Base-by-base conservation (phyloP, 2,888 invertebrate species). In the Drosophila kambysellisi region DNA sequence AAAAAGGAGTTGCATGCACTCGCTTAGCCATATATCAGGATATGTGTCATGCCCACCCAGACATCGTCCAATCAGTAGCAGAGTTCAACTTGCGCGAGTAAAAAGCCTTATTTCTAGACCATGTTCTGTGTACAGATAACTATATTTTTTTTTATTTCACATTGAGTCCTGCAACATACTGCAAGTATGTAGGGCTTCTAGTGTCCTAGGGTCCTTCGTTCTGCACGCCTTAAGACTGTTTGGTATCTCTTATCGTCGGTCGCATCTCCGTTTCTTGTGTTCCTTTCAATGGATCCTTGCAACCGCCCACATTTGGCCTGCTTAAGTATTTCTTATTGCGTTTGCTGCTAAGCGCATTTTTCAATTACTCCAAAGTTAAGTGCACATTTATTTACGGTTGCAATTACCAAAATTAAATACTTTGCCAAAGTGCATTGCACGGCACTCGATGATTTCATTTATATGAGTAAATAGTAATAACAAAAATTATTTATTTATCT, bases 21-120 rank as follows among this genome's bases (percentile, higher is more conserved):
- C 56, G 37, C 56, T 39, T 56, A 74, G 77, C 80, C 79, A 87
- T 91, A 91, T 88, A 90, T 91, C 82, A 91, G 89, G 83, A 89
- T 91, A 84, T 81, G 73, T 85, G 90, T 86, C 91, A 85, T 53
- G 73, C 62, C 59, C 72, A 39, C 54, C 57, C 62, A 62, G 79
- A 65, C 72, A 63, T 51, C 64, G 72, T 57, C 76, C 64, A 81
- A 79, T 81, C 81, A 78, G 75, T 35, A 53, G 68, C 70, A 56
- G 56, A 74, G 60, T n/a, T 59, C 59, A 29, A 50, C 57, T 64
- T 52, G 41, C 50, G 12, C 43, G n/a, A 63, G 17, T 48, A 61
- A 50, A 56, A 52, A 52, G 51, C 57, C 59, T 68, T 12, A 58
- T 63, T 70, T 70, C 64, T 62, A 58, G 61, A 59, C 41, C 50